These are phyloP conservation scores for Ophioninae sp. DNA, from an alignment of 2,888 invertebrate genomes.

Conservation along the genomic window DNA sequence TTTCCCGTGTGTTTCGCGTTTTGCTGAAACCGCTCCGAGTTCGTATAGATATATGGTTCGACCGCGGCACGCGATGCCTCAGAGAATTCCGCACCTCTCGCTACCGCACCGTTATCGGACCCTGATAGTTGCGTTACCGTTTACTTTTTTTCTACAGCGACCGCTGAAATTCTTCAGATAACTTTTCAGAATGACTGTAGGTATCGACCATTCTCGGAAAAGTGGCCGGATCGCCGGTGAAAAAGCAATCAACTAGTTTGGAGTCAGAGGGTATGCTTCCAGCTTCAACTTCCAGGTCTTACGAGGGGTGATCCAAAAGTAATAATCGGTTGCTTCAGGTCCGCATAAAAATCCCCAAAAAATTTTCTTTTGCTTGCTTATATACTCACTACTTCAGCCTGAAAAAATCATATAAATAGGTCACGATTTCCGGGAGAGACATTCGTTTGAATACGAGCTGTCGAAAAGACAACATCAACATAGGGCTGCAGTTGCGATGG, in stretches of 20 bases:
- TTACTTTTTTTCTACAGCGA: conserved; percentile 23
- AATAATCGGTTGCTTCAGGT: too few relatives aligned
- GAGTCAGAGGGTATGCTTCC: too few relatives aligned
- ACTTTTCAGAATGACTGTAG: conserved; percentile 1
- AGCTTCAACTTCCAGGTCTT: too few relatives aligned
- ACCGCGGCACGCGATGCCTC: conserved; percentile 64
- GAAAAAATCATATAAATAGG: too few relatives aligned
- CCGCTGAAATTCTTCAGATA: conserved; percentile 27
- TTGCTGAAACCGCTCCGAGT: conserved; percentile 47
- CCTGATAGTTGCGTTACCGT: conserved; percentile 30
- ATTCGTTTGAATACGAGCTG: too few relatives aligned
- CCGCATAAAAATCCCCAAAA: too few relatives aligned
- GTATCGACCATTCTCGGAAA: background rate
- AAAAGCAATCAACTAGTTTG: background rate
- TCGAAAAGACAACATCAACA: too few relatives aligned
- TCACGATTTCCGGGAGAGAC: too few relatives aligned
- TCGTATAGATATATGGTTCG: conserved; percentile 39
- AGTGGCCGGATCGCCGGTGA: background rate
- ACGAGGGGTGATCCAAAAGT: too few relatives aligned
- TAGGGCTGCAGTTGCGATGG: too few relatives aligned
- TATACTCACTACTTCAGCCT: too few relatives aligned
- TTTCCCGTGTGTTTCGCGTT: conserved; percentile 34
- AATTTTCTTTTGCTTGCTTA: too few relatives aligned
- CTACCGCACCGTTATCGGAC: conserved; percentile 30
- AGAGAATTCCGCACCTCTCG: conserved; percentile 56